Evolutionary conservation across 2,113 vertebrate species (phyloP), one percentile per base, ranked within the genome.

Genomic region (Penelope pileata): DNA sequence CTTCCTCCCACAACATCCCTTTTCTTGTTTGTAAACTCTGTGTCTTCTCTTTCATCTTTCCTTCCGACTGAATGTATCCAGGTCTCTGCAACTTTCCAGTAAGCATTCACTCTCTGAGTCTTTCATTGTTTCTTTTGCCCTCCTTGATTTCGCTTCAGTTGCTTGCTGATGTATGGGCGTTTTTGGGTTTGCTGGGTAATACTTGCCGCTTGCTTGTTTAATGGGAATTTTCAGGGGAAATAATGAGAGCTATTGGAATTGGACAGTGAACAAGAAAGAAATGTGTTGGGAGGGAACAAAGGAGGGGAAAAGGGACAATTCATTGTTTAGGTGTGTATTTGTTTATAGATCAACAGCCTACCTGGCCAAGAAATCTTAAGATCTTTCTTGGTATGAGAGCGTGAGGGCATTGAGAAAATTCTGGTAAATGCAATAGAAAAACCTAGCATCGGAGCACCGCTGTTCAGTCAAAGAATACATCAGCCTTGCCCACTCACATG

Each of bases 1-100:
- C 8, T 59, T 93, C 13, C n/a, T 72, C 85, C 78, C 56, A 68
- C 32, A 64, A 53, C 23, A 68, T 30, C 5, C 16, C 17, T 88
- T 64, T 43, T 29, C n/a, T 68, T 82, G 5, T 66, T 74, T 73
- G 27, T 50, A 76, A 90, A 70, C n/a, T 4, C 1, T 30, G 14
- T 56, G 10, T 32, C 83, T 88, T 45, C 27, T 67, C 64, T 94
- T 85, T 91, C 32, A 58, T 85, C 53, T 50, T 90, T 79, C 45
- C 45, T 80, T 80, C 26, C 45, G 27, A 29, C 27, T 38, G 22
- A 40, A 66, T 62, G 6, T 45, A 62, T 42, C 22, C n/a, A 66
- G 60, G 40, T 73, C 22, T 64, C 54, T 73, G 50, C 53, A 88
- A 19, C n/a, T 58, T 88, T 42, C 45, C 36, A 3, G 26, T 34